Base-by-base conservation (phyloP, 2,113 vertebrate genomes). In the Gadus macrocephalus region DNA sequence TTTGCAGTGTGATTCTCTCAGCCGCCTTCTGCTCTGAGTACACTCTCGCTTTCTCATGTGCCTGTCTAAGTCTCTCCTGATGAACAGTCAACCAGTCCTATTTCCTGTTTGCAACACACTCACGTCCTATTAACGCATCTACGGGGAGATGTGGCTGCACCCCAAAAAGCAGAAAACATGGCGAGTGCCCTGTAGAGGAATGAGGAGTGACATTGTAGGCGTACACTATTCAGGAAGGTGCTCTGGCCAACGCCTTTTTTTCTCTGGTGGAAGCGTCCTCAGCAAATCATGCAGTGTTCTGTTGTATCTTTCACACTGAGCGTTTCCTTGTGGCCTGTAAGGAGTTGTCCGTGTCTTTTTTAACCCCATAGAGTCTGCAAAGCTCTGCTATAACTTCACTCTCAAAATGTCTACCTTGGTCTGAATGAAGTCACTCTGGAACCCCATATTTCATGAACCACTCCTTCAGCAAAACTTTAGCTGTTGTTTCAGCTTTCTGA, bases 121-220 rank as follows among this genome's bases (percentile, higher is more conserved):
- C 20, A 12, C 25, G 42, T 2, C 65, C 65, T 27, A 55, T 22
- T n/a, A 67, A 15, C 3, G 65, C 49, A 53, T 67, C 38, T n/a
- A 53, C 38, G 7, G 65, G 65, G 2, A 25, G 42, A 19, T 67
- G 49, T 22, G 64, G 64, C 2, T 66, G 42, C 2, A 67, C 65
- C n/a, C 49, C 49, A 55, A 25, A 67, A 19, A 67, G n/a, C n/a
- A 53, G 42, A 9, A 22, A 67, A 20, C 22, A 53, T n/a, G 38
- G n/a, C 15, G 14, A 25, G 22, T 19, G 25, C 20, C 55, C 55
- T 4, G 53, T 68, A 9, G 19, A 56, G 11, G 66, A 11, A 31
- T 68, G 66, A 5, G 64, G 64, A 12, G 31, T 66, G 11, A 66
- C 19, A 53, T 66, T 49, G n/a, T 66, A 66, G 1, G 66, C 66